Evolutionary conservation across 2,888 invertebrate species (phyloP).

Genomic region (Lacanobia oleracea): DNA sequence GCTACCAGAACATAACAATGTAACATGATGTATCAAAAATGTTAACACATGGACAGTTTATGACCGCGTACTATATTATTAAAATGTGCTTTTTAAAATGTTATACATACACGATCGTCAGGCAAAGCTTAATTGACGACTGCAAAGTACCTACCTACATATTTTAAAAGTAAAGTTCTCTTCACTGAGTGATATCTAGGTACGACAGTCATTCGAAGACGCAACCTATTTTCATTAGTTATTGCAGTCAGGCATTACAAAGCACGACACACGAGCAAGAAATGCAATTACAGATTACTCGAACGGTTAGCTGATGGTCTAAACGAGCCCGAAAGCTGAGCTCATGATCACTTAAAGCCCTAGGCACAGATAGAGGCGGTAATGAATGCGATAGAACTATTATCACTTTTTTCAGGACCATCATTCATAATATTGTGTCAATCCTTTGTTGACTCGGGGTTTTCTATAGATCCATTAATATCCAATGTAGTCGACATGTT

Average conservation of each 20-base stretch:
- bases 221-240: background rate
- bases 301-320: slow-evolving; percentile 7
- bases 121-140: too few relatives aligned
- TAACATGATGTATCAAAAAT: too few relatives aligned
- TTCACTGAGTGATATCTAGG: too few relatives aligned
- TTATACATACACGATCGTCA: too few relatives aligned
- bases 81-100: too few relatives aligned
- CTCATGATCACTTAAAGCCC: slow-evolving; percentile 26
- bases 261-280: background rate
- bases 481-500: slow-evolving; percentile 13
- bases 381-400: slow-evolving; percentile 27
- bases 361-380: slow-evolving; percentile 20
- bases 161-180: background rate
- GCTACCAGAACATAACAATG: slow-evolving; percentile 1
- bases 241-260: background rate
- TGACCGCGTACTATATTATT: too few relatives aligned
- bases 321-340: background rate
- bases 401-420: slow-evolving; percentile 18
- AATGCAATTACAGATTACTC: slow-evolving; percentile 12
- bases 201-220: background rate
- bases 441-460: slow-evolving; percentile 22
- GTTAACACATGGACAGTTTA: too few relatives aligned
- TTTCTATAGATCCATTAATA: slow-evolving; percentile 28
- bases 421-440: slow-evolving; percentile 26
- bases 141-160: background rate